Evolutionary conservation across 2,797 vertebrate genomes (phyloP), one percentile per base, ranked within the genome.

Genomic region (Phrynocephalus guinanensis): DNA sequence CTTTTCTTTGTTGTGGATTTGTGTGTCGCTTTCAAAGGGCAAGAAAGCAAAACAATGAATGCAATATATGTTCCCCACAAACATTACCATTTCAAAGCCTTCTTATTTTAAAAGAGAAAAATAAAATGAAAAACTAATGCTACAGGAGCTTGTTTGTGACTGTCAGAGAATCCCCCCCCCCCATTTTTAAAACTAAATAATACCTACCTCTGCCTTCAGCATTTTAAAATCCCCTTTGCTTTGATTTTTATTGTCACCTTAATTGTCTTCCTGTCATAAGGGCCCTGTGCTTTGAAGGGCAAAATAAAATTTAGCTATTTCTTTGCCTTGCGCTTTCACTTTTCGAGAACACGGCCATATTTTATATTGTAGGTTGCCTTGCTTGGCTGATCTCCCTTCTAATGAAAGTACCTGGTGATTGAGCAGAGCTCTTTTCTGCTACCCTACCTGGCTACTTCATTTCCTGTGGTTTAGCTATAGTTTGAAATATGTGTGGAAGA

Each of bases 191-290:
- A 38, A 24, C 72, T 72, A 44, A 87, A 80, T 67, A 28, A 18
- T 5, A 26, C 22, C 67, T 87, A 79, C 90, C 38, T n/a, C 50
- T 92, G 44, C 26, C 85, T 84, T 28, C n/a, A 88, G 90, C 0
- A 6, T 52, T 91, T 88, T 44, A 76, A 38, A 66, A 79, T 20
- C 82, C 90, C 89, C 80, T 18, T 67, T 79, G 73, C 68, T 93
- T 87, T 90, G 20, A 33, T 90, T 79, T 93, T 81, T 0, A 0
- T 81, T 91, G 86, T 90, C 79, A 87, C 0, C 67, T 75, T 20
- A 84, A 82, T 87, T 90, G 77, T n/a, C 48, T 90, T 82, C 66
- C 82, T 87, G 9, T 75, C 30, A 91, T 87, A 56, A 87, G 44
- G 20, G 2, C n/a, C 44, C 1, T 10, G 3, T 0, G 77, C 73